Evolutionary conservation across 2,888 invertebrate species (phyloP).

Genomic region (Parnassius mnemosyne): DNA sequence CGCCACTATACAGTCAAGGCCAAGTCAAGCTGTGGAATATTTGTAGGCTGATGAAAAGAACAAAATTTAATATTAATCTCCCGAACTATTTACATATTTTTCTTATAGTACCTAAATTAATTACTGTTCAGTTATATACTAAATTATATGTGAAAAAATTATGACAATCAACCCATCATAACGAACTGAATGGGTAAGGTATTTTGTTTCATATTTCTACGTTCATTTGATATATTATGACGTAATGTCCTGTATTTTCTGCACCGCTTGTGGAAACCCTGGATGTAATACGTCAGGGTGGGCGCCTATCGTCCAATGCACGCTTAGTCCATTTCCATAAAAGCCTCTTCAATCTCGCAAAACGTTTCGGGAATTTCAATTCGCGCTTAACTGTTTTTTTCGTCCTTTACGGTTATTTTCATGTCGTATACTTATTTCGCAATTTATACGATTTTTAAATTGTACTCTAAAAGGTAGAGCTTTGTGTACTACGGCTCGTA

Average conservation of each 20-base stretch:
- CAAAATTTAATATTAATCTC: too few species aligned
- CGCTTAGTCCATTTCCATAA: conserved; percentile 77
- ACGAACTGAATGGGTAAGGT: too few species aligned
- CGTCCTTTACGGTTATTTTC: conserved; percentile 31
- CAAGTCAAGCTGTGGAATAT: too few species aligned
- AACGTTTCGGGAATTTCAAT: conserved; percentile 78
- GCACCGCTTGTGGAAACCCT: conserved; percentile 7
- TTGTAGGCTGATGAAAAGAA: too few species aligned
- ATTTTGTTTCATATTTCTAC: too few species aligned
- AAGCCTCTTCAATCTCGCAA: conserved; percentile 79
- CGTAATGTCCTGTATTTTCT: conserved; percentile 12
- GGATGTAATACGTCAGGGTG: conserved; percentile 41
- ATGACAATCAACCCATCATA: too few species aligned
- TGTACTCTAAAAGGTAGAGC: conserved; percentile 8
- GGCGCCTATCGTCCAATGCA: conserved; percentile 65
- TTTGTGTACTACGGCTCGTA: not conserved
- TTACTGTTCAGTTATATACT: too few species aligned
- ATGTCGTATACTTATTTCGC: conserved; percentile 41
- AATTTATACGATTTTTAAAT: conserved; percentile 37
- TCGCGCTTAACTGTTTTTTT: conserved; percentile 67
- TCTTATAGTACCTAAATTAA: too few species aligned
- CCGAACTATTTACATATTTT: too few species aligned
- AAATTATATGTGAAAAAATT: too few species aligned
- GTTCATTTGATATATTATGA: too few species aligned
- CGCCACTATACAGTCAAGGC: too few species aligned